A percentile compares a stretch with the other conserved stretches of the same genome.
Evolutionary conservation across 2,113 vertebrate species (phyloP).

Genomic region (Semicossyphus pulcher): DNA sequence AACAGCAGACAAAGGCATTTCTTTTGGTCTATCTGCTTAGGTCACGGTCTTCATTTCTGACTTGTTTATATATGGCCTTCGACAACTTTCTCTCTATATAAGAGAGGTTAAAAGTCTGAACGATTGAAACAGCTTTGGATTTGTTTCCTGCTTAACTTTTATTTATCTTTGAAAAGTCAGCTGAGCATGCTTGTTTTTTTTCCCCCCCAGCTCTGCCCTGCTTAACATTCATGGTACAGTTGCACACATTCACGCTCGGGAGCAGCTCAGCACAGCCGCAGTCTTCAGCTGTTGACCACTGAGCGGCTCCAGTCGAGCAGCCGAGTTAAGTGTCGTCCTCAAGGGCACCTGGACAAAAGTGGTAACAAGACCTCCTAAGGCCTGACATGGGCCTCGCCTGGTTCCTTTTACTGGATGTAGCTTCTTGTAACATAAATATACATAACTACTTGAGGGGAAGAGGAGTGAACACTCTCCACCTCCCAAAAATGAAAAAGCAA

Average conservation of each 20-base stretch:
- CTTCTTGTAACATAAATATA: slow-evolving; percentile 34
- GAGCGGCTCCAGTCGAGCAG: slow-evolving; percentile 41
- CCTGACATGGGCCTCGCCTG: slow-evolving; percentile 2
- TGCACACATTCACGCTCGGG: slow-evolving; percentile 48
- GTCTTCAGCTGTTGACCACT: slow-evolving; percentile 52
- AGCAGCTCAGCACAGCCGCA: slow-evolving; percentile 44
- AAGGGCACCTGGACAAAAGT: slow-evolving; percentile 57
- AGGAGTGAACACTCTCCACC: background rate
- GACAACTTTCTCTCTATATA: slow-evolving; percentile 1
- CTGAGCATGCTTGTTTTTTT: slow-evolving; percentile 33
- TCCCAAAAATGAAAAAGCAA: slow-evolving; percentile 1
- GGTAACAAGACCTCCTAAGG: slow-evolving; percentile 36
- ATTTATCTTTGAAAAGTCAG: slow-evolving; percentile 42
- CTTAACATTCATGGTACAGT: slow-evolving; percentile 67
- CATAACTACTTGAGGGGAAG: slow-evolving; percentile 7
- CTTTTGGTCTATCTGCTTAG: no score
- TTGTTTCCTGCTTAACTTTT: slow-evolving; percentile 1
- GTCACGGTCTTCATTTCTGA: background rate
- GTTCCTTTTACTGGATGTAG: slow-evolving; percentile 29
- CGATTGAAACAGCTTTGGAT: background rate
- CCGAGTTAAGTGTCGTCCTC: slow-evolving; percentile 56
- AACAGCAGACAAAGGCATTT: no score
- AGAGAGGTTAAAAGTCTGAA: no score
- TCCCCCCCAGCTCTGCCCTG: slow-evolving; percentile 34
- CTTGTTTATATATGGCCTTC: no score